Base-by-base conservation (phyloP, 1,140 invertebrate species). In the Galleria mellonella region DNA sequence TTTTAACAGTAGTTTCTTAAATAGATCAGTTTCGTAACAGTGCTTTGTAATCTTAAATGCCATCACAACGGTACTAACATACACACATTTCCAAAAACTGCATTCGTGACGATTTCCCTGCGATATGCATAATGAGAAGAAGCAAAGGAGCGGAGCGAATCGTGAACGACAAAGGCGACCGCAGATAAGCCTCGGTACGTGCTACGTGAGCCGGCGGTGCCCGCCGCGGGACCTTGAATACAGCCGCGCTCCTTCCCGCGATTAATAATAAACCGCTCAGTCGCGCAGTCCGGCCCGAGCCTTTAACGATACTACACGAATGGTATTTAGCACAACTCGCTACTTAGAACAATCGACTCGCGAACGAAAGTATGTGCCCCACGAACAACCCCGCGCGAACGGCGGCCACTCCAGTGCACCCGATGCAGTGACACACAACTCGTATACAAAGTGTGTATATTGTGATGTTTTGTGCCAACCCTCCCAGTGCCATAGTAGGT, bases 251-350 rank as follows among this genome's bases (percentile, higher is more conserved):
- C 79, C 79, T 76, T 83, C 64, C 72, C 71, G 67, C 69, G 58
- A 64, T 72, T 67, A 79, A 83, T 75, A 83, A 78, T 75, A 77
- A 74, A 75, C 59, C 67, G 66, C 66, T 83, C 79, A 83, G 79
- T 81, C 67, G 66, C 66, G 78, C 79, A 83, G 79, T 81, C 63
- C 69, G 72, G 64, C 67, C 51, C 61, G 57, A 79, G 60, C 68
- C 75, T 77, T 62, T 73, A 77, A 50, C 71, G 70, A 77, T 62
- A 65, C 51, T 55, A 69, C 76, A 79, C 78, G 73, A 72, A 51
- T 64, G 63, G 64, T 69, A 46, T 52, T 29, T 43, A 35, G 39
- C 28, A 41, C 45, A 60, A 23, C 6, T 23, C 17, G 17, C 17
- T 23, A 23, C 2, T 23, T 23, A 23, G 17, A 23, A 23, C 17